Base-by-base conservation (phyloP, 2,888 invertebrate species). In the Caenorhabditis plicata region DNA sequence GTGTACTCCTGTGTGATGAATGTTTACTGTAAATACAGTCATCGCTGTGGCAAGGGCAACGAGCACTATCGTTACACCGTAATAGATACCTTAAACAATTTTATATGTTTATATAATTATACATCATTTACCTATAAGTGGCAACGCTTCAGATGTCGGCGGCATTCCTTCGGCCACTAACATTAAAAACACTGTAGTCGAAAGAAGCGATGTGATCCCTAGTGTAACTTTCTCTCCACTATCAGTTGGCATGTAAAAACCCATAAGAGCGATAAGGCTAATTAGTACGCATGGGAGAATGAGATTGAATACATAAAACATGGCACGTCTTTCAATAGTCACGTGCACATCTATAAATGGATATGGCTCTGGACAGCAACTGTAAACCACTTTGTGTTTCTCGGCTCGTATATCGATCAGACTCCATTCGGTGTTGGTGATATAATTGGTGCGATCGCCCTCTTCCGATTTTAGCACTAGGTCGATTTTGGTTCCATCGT, bases 141-240 rank as follows among this genome's bases (percentile, higher is more conserved):
- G 90, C 8, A 90, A 89, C 81, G 90, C 90, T 81, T 90, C 90
- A 7, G 76, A 67, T 0, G 90, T 90, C 0, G 90, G 90, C 13
- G 90, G 90, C 71, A 90, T 84, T 15, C 89, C 90, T 80, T 90
- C 90, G 62, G 90, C 85, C 51, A 90, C 90, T 38, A 90, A 88
- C 90, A 90, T 90, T 64, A 90, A 85, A 82, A 90, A 90, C 29
- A 90, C 90, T 0, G 90, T 90, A 88, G 90, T 90, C 20, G 90
- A 90, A 13, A 90, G 85, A n/a, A 90, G 85, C 4, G 90, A 90
- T 73, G 90, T 90, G 77, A 90, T 90, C 22, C 90, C 77, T 22
- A 90, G 85, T 1, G 90, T 90, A 58, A 90, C 90, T 82, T 90
- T 90, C 82, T 90, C 90, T 1, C 90, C 90, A 3, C 89, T 89